A percentile compares a stretch with the other conserved stretches of the same genome.
phyloP scores from a whole-genome alignment of 2,888 invertebrate genomes.

The Notocelia uddmanniana region DNA sequence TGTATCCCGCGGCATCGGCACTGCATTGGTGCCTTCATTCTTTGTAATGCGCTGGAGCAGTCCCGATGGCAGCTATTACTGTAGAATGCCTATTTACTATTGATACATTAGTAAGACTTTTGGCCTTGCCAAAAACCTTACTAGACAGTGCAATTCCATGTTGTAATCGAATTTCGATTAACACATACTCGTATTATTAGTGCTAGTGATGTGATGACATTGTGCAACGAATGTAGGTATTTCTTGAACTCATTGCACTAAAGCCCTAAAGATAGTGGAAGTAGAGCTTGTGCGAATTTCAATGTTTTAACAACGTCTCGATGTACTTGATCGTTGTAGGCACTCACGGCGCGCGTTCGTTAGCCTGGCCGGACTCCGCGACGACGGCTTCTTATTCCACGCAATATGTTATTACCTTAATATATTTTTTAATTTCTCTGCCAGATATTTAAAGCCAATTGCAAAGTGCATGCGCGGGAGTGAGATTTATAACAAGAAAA shows the following conservation, averaged over 20 bases:
- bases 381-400: conserved; percentile 54
- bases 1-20: too few relatives aligned
- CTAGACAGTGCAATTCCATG: background rate
- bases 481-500: conserved; percentile 85
- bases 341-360: conserved; percentile 54
- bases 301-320: background rate
- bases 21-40: too few relatives aligned
- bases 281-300: background rate
- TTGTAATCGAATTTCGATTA: too few relatives aligned
- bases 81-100: background rate
- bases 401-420: conserved; percentile 84
- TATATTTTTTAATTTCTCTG: conserved; percentile 82
- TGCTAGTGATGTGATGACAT: background rate
- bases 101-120: background rate
- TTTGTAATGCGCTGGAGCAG: too few relatives aligned
- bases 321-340: background rate
- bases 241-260: background rate
- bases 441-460: conserved; percentile 76
- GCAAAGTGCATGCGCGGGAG: conserved; percentile 79
- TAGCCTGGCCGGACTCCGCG: conserved; percentile 14
- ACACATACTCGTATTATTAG: too few relatives aligned
- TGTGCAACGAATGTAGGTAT: background rate
- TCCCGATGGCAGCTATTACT: too few relatives aligned
- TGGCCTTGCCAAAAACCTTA: background rate
- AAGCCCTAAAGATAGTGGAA: background rate